Evolutionary conservation across 2,888 invertebrate genomes (phyloP).

Genomic region (Sinelater perroti): DNA sequence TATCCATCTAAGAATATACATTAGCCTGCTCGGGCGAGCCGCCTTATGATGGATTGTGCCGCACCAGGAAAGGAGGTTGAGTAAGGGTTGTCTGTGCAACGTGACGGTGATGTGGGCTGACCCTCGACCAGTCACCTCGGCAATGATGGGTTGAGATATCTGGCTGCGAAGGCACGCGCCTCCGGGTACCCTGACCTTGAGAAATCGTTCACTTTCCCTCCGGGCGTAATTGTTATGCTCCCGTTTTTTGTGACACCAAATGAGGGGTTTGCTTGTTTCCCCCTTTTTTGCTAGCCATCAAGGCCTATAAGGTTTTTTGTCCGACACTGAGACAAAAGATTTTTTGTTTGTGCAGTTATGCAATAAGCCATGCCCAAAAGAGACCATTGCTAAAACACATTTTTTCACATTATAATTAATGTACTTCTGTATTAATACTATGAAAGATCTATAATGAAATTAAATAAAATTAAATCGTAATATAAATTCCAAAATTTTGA

Average conservation of each 20-base stretch:
- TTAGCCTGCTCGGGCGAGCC: slow-evolving; percentile 39
- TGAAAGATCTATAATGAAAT: too few species aligned
- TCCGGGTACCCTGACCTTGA: slow-evolving; percentile 17
- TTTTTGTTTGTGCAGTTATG: too few species aligned
- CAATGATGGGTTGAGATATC: slow-evolving; percentile 21
- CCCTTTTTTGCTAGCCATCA: too few species aligned
- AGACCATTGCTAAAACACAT: too few species aligned
- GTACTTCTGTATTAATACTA: too few species aligned
- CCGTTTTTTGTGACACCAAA: slow-evolving; percentile 2
- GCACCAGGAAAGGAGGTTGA: slow-evolving; percentile 28
- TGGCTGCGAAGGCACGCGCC: slow-evolving; percentile 31
- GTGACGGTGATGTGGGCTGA: slow-evolving; percentile 34
- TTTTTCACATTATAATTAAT: too few species aligned
- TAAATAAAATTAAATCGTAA: too few species aligned
- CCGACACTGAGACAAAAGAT: too few species aligned
- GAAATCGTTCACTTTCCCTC: slow-evolving; percentile 19
- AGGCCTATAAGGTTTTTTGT: too few species aligned
- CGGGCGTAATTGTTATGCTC: slow-evolving; percentile 15
- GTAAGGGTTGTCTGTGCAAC: slow-evolving; percentile 34
- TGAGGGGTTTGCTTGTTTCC: slow-evolving; percentile 20
- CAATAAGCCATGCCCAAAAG: too few species aligned
- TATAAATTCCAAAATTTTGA: too few species aligned
- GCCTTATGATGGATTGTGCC: slow-evolving; percentile 37
- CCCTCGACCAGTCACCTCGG: slow-evolving; percentile 24
- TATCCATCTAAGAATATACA: slow-evolving; percentile 48